Evolutionary conservation across 2,888 invertebrate genomes (phyloP).

Genomic region (Lepetodrilus schrolli): DNA sequence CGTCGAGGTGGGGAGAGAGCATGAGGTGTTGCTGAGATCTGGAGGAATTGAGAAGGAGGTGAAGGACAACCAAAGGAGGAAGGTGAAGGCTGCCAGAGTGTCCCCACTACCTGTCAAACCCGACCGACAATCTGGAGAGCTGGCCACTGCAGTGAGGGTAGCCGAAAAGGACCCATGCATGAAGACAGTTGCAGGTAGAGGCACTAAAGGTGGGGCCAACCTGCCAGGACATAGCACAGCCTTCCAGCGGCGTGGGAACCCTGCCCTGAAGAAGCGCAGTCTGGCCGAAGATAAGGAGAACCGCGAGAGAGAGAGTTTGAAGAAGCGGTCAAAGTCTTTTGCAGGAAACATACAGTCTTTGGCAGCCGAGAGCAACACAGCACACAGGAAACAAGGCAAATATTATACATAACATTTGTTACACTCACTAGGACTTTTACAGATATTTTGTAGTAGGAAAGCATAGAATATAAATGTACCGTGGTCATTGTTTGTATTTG

Average conservation of each 20-base stretch:
- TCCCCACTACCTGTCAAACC: background rate
- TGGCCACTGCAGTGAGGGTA: background rate
- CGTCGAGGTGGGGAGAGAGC: background rate
- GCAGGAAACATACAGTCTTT: too few species aligned
- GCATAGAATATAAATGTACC: too few species aligned
- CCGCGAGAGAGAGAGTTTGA: conserved; percentile 20
- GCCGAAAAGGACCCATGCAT: conserved; percentile 1
- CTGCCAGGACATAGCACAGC: too few species aligned
- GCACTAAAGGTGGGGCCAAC: background rate
- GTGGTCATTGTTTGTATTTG: too few species aligned
- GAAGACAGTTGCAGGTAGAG: too few species aligned
- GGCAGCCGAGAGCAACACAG: conserved; percentile 36
- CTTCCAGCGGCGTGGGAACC: conserved; percentile 37
- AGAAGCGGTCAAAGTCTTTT: conserved; percentile 35
- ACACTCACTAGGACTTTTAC: too few species aligned
- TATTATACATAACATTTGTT: too few species aligned
- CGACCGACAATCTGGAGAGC: background rate
- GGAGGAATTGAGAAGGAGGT: background rate
- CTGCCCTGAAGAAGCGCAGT: conserved; percentile 26
- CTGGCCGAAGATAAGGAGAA: conserved; percentile 24
- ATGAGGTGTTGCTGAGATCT: background rate
- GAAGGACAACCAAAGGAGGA: background rate
- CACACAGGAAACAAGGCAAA: background rate
- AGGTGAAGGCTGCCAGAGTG: background rate
- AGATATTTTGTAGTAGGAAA: too few species aligned